phyloP scores from a whole-genome alignment of 1,140 invertebrate species.

The Aphidius gifuensis region DNA sequence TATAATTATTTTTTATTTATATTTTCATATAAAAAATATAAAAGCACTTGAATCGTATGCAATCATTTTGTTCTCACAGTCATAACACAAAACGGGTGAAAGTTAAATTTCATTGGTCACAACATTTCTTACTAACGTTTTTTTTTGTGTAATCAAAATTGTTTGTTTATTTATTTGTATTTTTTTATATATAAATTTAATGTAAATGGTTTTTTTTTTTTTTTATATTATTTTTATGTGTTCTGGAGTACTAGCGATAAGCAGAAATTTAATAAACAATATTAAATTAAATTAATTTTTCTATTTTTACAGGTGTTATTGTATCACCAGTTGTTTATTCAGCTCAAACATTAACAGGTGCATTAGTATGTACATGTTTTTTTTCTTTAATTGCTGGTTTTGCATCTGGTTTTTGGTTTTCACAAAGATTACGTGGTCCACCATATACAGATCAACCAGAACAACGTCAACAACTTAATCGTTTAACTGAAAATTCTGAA shows the following conservation, averaged over 20 bases:
- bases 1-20: no score
- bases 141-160: neutral
- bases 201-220: constrained; percentile 11
- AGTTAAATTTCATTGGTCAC: constrained; percentile 14
- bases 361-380: constrained; percentile 73
- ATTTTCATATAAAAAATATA: no score
- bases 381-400: constrained; percentile 79
- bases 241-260: constrained; percentile 31
- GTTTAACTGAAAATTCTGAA: constrained; percentile 64
- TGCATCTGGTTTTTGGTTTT: constrained; percentile 78
- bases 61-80: constrained; percentile 11
- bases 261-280: neutral
- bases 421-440: constrained; percentile 69
- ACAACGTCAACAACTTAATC: constrained; percentile 68
- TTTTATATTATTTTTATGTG: constrained; percentile 5
- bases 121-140: constrained; percentile 17
- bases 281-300: neutral
- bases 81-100: constrained; percentile 20
- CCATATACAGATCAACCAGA: constrained; percentile 69
- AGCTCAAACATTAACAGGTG: constrained; percentile 74
- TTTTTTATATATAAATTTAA: constrained; percentile 1
- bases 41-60: neutral
- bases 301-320: constrained; percentile 55
- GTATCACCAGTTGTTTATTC: constrained; percentile 72
- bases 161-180: neutral